Base-by-base conservation (phyloP, 2,888 invertebrate species). In the Sipha maydis region DNA sequence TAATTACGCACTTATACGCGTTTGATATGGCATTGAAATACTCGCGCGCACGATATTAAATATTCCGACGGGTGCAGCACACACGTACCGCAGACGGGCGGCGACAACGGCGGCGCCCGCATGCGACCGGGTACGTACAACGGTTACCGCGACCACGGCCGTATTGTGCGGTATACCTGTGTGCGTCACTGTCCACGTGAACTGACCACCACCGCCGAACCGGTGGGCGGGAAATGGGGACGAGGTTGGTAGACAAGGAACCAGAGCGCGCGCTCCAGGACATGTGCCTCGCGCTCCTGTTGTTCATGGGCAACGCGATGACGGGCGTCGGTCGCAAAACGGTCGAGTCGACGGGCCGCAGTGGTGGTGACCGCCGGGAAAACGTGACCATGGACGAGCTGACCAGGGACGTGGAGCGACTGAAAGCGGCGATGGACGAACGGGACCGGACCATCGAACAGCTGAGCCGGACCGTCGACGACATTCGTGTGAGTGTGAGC, bases 271-370 rank as follows among this genome's bases (percentile, higher is more conserved):
- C n/a, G n/a, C 17, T 1, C 41, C 5, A n/a, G 25, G 85, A 25
- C 67, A 82, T 77, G 88, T 75, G 89, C 85, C 90, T 89, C 90
- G 90, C 86, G 85, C 89, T 89, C 80, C 77, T 90, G 89, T 85
- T 89, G 89, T 73, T 31, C 75, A 84, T 78, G 89, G 90, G 90
- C 89, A 90, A 90, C 89, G 80, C 89, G 89, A 83, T 89, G 85
- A 83, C 67, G 75, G 89, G 85, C 41, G 90, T 82, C 84, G 61
- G 41, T 21, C 83, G 77, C 48, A 61, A 84, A 67, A 61, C 76
- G 56, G 75, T 38, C 19, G 11, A 41, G 38, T 21, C 67, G 21
- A 9, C 41, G 61, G 89, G 79, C 61, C 54, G 61, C 85, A 78
- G 79, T 19, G 84, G 25, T 11, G n/a, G 67, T 5, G n/a, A 83